phyloP scores from a whole-genome alignment of 2,113 vertebrate genomes.

The Chunga burmeisteri region DNA sequence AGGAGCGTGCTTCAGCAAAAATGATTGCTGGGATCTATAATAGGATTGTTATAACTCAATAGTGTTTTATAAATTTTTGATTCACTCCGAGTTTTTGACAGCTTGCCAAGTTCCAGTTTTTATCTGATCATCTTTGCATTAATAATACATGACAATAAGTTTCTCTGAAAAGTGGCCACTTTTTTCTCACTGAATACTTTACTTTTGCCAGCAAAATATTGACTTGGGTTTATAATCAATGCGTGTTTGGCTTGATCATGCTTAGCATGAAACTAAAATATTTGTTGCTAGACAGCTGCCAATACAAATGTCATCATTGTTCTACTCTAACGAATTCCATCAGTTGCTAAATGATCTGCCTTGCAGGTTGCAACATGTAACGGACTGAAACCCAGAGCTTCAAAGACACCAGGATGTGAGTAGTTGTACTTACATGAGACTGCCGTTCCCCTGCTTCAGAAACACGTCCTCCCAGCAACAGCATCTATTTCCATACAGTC shows the following conservation, averaged over 20 bases:
- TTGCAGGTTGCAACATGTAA: constrained; percentile 31
- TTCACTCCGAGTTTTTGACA: constrained; percentile 76
- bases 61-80: constrained; percentile 82
- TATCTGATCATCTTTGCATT: constrained; percentile 79
- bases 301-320: constrained; percentile 55
- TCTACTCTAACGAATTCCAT: constrained; percentile 55
- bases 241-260: constrained; percentile 64
- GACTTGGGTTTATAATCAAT: constrained; percentile 73
- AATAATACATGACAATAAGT: constrained; percentile 77
- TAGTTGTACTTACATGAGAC: neutral
- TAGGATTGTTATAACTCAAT: constrained; percentile 80
- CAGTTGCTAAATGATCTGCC: constrained; percentile 59
- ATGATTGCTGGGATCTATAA: constrained; percentile 76
- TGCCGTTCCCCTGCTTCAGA: neutral
- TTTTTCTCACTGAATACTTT: constrained; percentile 46
- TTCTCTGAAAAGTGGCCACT: constrained; percentile 62
- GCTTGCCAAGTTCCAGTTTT: constrained; percentile 77
- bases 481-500: neutral
- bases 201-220: constrained; percentile 72
- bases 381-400: neutral
- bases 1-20: constrained; percentile 68
- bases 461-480: neutral
- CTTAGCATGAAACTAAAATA: constrained; percentile 60
- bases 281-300: constrained; percentile 49
- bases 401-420: neutral